Conservation (phyloP, 2,113 vertebrate genomes). For the Paracanthobrama guichenoti region DNA sequence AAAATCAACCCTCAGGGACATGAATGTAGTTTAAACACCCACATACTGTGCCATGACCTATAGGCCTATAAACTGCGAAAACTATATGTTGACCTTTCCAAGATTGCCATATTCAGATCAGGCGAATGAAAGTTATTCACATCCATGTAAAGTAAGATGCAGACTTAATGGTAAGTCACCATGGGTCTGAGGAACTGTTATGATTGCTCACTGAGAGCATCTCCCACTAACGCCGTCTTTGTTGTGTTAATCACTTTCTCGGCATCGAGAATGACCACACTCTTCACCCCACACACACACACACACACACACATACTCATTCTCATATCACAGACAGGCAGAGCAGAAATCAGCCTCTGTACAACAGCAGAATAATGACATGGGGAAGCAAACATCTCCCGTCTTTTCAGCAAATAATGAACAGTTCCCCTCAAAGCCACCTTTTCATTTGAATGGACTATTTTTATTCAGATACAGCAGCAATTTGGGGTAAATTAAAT, state of each 20-base stretch:
- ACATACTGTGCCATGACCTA: background rate
- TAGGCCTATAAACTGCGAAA: background rate
- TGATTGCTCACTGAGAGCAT: slow-evolving; percentile 39
- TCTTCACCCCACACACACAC: background rate
- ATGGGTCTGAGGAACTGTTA: slow-evolving; percentile 22
- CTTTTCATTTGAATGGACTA: slow-evolving; percentile 10
- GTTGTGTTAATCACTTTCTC: slow-evolving; percentile 53
- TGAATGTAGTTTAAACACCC: slow-evolving; percentile 6
- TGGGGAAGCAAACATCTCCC: slow-evolving; percentile 4
- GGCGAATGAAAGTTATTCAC: background rate
- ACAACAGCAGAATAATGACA: slow-evolving; percentile 31
- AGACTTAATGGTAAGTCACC: background rate
- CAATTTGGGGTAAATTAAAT: background rate
- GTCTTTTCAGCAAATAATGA: slow-evolving; percentile 16
- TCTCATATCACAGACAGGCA: slow-evolving; percentile 14
- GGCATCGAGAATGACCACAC: slow-evolving; percentile 14
- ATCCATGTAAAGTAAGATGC: background rate
- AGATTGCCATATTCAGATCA: background rate
- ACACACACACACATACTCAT: background rate
- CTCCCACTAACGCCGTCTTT: slow-evolving; percentile 21
- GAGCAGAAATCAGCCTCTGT: slow-evolving; percentile 27
- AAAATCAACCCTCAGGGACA: background rate
- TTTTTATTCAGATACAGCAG: slow-evolving; percentile 32
- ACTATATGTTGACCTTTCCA: slow-evolving; percentile 4
- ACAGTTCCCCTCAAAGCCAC: background rate